Conservation (phyloP, 2,888 invertebrate species). For the Netelia inedita region DNA sequence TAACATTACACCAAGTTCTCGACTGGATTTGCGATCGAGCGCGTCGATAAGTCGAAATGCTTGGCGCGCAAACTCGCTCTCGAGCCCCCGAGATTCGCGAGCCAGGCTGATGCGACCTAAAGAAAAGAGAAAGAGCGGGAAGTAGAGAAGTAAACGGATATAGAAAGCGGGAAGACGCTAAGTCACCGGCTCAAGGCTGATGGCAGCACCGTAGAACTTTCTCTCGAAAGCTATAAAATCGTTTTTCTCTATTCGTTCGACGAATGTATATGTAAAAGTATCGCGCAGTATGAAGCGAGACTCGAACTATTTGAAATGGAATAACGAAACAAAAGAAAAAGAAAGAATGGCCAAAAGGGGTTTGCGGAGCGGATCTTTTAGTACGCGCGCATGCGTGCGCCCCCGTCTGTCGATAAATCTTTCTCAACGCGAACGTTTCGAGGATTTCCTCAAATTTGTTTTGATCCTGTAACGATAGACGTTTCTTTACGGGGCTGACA, state of each 20-base stretch:
- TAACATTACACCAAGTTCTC: conserved; percentile 47
- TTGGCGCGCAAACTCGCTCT: conserved; percentile 28
- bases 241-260: conserved; percentile 45
- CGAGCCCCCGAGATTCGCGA: conserved; percentile 12
- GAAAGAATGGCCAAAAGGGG: conserved; percentile 30
- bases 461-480: conserved; percentile 62
- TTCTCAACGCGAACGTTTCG: conserved; percentile 41
- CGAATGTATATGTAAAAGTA: conserved; percentile 20
- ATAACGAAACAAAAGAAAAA: conserved; percentile 22
- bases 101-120: conserved; percentile 19
- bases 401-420: conserved; percentile 59
- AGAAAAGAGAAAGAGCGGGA: conserved; percentile 7
- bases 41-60: conserved; percentile 37
- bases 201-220: conserved; percentile 58
- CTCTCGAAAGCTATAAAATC: conserved; percentile 58
- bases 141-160: background rate
- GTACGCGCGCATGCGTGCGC: background rate
- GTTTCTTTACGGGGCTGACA: conserved; percentile 35
- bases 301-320: conserved; percentile 51
- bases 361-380: conserved; percentile 10
- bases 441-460: conserved; percentile 63
- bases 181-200: conserved; percentile 45
- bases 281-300: conserved; percentile 21
- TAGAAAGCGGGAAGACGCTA: background rate
- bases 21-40: conserved; percentile 53